Conservation (phyloP, 1,140 invertebrate species). For the Ceratitis capitata region DNA sequence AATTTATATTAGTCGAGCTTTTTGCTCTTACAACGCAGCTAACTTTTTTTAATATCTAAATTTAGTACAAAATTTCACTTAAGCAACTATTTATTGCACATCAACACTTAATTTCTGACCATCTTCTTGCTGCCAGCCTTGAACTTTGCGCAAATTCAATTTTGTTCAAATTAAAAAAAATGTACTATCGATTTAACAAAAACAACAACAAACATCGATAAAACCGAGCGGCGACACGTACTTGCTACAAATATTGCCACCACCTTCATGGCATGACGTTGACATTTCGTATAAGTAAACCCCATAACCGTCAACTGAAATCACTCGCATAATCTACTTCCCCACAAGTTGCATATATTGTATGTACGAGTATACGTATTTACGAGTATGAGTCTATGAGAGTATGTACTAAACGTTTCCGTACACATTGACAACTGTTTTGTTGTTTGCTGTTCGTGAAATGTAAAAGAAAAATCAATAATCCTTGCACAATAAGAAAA, state of each 20-base stretch:
- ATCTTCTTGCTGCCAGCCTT: too few species aligned
- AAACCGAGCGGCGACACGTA: too few species aligned
- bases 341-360: not conserved
- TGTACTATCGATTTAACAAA: not conserved
- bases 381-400: too few species aligned
- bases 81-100: too few species aligned
- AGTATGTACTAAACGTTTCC: not conserved
- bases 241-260: not conserved
- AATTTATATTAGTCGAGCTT: too few species aligned
- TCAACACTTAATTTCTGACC: too few species aligned
- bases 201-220: not conserved
- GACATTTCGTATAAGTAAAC: not conserved
- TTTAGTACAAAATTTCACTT: too few species aligned
- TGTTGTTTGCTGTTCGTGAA: not conserved
- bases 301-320: not conserved
- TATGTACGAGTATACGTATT: too few species aligned
- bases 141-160: too few species aligned
- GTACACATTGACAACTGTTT: not conserved
- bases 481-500: constrained; percentile 26
- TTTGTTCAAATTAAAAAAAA: not conserved
- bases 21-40: too few species aligned
- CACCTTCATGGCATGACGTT: not conserved
- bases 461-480: constrained; percentile 14
- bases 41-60: too few species aligned
- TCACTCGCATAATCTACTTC: not conserved